Evolutionary conservation across 2,797 vertebrate species (phyloP).

Genomic region (Hybognathus amarus): DNA sequence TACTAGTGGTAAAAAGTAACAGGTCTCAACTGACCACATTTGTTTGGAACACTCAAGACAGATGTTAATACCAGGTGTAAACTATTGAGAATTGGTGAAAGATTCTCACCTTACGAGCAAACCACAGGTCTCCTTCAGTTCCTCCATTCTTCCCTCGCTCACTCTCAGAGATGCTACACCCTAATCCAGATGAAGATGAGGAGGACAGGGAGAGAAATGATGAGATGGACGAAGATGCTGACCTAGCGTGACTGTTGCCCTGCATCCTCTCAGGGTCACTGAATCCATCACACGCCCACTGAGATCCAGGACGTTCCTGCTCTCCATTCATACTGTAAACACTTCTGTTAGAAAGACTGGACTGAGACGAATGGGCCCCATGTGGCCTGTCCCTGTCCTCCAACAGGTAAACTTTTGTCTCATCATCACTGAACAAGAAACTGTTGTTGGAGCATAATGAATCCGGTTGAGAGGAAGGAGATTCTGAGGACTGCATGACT

Average conservation of each 20-base stretch:
- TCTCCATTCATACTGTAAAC: constrained; percentile 18
- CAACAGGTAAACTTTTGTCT: constrained; percentile 77
- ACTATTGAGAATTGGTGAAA: neutral
- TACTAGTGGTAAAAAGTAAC: neutral
- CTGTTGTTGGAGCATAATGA: constrained; percentile 78
- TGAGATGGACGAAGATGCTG: neutral
- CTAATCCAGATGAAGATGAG: constrained; percentile 33
- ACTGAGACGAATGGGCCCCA: neutral
- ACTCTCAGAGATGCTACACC: constrained; percentile 27
- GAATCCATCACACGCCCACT: constrained; percentile 71
- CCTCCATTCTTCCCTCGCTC: constrained; percentile 48
- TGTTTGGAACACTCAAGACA: neutral
- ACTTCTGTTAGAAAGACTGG: constrained; percentile 26
- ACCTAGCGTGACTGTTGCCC: constrained; percentile 12
- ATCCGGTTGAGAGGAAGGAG: constrained; percentile 76
- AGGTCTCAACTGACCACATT: neutral
- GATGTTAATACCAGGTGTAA: neutral
- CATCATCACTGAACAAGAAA: constrained; percentile 76
- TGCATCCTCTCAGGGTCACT: constrained; percentile 53
- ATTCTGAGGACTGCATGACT: constrained; percentile 82
- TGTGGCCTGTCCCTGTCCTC: constrained; percentile 59
- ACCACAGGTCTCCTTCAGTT: constrained; percentile 84
- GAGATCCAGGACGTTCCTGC: constrained; percentile 69
- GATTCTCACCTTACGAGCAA: constrained; percentile 86
- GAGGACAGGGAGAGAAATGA: constrained; percentile 46